These are phyloP conservation scores for Stomorhina lunata DNA, from an alignment of 2,888 invertebrate species.

Conservation along the genomic window DNA sequence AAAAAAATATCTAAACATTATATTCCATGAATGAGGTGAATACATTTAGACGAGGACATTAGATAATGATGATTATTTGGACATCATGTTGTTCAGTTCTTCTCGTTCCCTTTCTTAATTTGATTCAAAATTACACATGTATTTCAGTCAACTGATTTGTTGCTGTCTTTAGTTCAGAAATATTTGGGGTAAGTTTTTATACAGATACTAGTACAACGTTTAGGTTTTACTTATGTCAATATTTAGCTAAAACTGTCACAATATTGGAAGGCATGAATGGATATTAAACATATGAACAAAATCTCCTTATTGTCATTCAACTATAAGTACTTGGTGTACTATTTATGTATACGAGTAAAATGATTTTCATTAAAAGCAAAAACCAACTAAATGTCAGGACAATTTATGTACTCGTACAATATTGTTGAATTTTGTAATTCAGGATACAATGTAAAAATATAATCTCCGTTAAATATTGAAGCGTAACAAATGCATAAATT, in stretches of 20 bases:
- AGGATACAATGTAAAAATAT: slow-evolving; percentile 14
- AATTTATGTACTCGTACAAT: neutral
- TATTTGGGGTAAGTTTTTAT: slow-evolving; percentile 6
- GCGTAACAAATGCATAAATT: slow-evolving; percentile 43
- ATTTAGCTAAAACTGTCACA: slow-evolving; percentile 12
- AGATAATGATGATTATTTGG: slow-evolving; percentile 15
- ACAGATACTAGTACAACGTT: too few species aligned
- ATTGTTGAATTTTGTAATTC: slow-evolving; percentile 27
- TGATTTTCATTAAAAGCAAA: slow-evolving; percentile 35
- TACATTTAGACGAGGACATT: neutral
- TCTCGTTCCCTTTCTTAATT: too few species aligned
- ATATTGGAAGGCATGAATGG: neutral
- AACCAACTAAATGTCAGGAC: neutral
- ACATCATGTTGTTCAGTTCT: slow-evolving; percentile 26
- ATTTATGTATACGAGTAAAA: slow-evolving; percentile 20
- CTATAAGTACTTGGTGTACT: too few species aligned
- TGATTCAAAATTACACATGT: too few species aligned
- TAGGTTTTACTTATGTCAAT: neutral
- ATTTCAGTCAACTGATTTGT: neutral
- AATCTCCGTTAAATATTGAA: slow-evolving; percentile 47
- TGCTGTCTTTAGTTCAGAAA: neutral
- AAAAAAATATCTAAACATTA: too few species aligned
- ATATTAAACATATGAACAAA: neutral
- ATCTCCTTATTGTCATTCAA: too few species aligned
- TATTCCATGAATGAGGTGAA: too few species aligned